phyloP scores from a whole-genome alignment of 2,113 vertebrate genomes.

The Steatornis caripensis region DNA sequence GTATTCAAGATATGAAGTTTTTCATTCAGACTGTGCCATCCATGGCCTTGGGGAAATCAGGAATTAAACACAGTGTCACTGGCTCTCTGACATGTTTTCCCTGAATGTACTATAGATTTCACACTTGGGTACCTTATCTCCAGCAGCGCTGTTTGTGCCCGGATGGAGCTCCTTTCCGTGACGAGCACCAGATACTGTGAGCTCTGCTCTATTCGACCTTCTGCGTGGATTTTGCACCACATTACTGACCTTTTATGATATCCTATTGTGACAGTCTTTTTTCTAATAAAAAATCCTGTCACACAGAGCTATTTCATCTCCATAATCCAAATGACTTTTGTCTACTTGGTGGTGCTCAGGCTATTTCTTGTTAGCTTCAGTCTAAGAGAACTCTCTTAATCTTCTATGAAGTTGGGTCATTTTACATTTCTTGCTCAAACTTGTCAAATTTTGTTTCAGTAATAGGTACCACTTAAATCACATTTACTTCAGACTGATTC shows the following conservation, averaged over 20 bases:
- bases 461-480: conserved; percentile 39
- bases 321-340: neutral
- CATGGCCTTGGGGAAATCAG: neutral
- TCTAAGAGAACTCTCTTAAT: neutral
- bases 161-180: neutral
- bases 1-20: neutral
- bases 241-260: neutral
- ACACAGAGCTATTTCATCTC: neutral
- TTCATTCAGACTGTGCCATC: neutral
- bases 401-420: neutral
- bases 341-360: neutral
- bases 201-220: neutral
- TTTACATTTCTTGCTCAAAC: conserved; percentile 26
- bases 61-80: neutral
- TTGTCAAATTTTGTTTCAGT: conserved; percentile 27
- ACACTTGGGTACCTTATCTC: neutral
- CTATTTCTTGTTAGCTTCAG: neutral
- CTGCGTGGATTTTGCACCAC: neutral
- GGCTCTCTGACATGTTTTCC: neutral
- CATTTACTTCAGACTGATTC: conserved; percentile 38
- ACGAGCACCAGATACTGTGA: neutral
- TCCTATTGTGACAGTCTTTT: neutral
- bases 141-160: neutral
- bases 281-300: neutral
- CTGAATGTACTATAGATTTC: neutral